These are phyloP conservation scores for Aeoliscus strigatus DNA, from an alignment of 2,797 vertebrate genomes.

Conservation along the genomic window DNA sequence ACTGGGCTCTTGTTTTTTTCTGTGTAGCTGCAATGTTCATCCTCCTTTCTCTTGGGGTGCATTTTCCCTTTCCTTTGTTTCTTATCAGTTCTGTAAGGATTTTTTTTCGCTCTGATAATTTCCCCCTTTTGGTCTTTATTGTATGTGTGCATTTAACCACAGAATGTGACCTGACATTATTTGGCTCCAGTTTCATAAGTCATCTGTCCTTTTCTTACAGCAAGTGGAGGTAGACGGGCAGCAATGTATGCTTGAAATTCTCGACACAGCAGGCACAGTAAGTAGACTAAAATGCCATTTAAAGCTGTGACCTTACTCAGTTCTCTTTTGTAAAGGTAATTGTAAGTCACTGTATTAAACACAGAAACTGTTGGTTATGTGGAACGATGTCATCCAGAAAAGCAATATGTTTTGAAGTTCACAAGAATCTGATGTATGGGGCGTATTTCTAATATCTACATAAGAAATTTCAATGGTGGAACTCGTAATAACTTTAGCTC, in stretches of 20 bases:
- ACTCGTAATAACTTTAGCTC: too few species aligned
- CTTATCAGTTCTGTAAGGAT: not conserved
- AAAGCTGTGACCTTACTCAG: slow-evolving; percentile 17
- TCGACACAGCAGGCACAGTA: slow-evolving; percentile 97
- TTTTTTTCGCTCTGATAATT: not conserved
- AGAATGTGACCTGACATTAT: slow-evolving; percentile 12
- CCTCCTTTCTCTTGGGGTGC: slow-evolving; percentile 1
- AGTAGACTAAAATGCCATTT: slow-evolving; percentile 59
- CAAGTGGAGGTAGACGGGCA: slow-evolving; percentile 99
- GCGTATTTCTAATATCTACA: too few species aligned
- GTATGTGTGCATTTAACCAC: slow-evolving; percentile 1
- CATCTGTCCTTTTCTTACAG: slow-evolving; percentile 59
- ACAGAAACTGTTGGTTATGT: slow-evolving; percentile 1
- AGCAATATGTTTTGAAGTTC: too few species aligned
- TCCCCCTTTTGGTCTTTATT: not conserved
- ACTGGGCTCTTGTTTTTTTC: slow-evolving; percentile 18
- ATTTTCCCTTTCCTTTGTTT: not conserved
- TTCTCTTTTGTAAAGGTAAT: not conserved
- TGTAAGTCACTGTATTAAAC: slow-evolving; percentile 6
- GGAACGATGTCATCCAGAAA: slow-evolving; percentile 1
- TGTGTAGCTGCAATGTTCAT: slow-evolving; percentile 2
- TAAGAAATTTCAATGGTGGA: too few species aligned
- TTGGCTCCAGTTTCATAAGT: slow-evolving; percentile 1
- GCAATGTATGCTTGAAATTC: slow-evolving; percentile 99
- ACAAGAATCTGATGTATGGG: too few species aligned